Base-by-base conservation (phyloP, 2,797 vertebrate genomes). In the Coilia nasus region DNA sequence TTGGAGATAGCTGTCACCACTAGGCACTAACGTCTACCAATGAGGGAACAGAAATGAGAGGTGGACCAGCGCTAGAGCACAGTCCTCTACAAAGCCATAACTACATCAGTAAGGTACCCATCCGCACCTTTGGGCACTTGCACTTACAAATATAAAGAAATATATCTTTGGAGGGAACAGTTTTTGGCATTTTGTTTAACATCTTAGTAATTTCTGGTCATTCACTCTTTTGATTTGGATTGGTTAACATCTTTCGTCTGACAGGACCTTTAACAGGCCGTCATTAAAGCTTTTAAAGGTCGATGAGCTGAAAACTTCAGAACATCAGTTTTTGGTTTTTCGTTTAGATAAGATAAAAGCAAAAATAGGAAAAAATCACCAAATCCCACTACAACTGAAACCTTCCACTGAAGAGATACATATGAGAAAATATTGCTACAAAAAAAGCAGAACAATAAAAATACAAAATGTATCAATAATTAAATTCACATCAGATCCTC, bases 1-100 rank as follows among this genome's bases (percentile, higher is more conserved):
- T 97, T 97, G 97, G 97, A 96, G 95, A 94, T 89, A 62, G 60
- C 91, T 87, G 92, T 94, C 94, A 96, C 94, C 94, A 90, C 89
- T 94, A 94, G 91, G 86, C 91, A 92, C 94, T 94, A 94, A 90
- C 91, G 88, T 93, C 90, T 88, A 91, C 50, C 83, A 86, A 87
- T 88, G 11, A 31, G 25, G 87, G 85, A 92, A 95, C 92, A 92
- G 93, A 94, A 93, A 89, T 87, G 89, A 15, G 88, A 90, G 88
- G 35, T 89, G 91, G 89, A 90, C 91, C 91, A 92, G 92, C 83
- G 91, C 92, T 94, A 96, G 94, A 95, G 94, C 95, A 94, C 94
- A 91, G 91, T 91, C 93, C 94, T 94, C 92, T 93, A 93, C 91
- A 91, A 93, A 92, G 89, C 86, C 89, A 91, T 82, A 78, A 87